Percentiles rank a stretch among this genome's conserved stretches.
phyloP scores from a whole-genome alignment of 2,888 invertebrate species.

The Ormyrus thymus region DNA sequence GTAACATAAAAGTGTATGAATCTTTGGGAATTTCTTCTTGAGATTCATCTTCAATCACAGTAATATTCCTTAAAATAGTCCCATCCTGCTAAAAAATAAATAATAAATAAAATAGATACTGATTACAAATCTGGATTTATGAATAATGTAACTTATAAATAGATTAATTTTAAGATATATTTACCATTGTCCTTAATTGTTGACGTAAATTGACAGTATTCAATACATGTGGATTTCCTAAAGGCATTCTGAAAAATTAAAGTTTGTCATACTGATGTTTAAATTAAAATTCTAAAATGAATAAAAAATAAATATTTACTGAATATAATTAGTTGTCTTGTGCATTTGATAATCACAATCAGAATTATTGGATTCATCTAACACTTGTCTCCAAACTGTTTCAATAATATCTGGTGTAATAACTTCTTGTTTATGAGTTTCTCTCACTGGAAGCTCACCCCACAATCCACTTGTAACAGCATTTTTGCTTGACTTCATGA shows the following conservation, averaged over 20 bases:
- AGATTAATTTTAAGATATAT: constrained; percentile 21
- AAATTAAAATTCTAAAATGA: not conserved
- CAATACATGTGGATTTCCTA: constrained; percentile 70
- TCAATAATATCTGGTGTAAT: constrained; percentile 73
- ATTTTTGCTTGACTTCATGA: constrained; percentile 70
- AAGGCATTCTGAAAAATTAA: constrained; percentile 64
- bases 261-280: constrained; percentile 9
- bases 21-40: constrained; percentile 53
- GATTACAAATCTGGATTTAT: too few species aligned
- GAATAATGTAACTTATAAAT: constrained; percentile 1
- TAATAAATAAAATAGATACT: not conserved
- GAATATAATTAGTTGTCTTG: constrained; percentile 68
- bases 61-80: constrained; percentile 64
- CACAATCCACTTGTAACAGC: constrained; percentile 62
- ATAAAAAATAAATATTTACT: constrained; percentile 61
- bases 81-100: constrained; percentile 67
- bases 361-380: constrained; percentile 68
- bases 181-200: constrained; percentile 70
- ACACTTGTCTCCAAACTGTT: constrained; percentile 73
- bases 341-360: constrained; percentile 70
- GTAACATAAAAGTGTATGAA: constrained; percentile 57
- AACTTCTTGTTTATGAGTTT: constrained; percentile 71
- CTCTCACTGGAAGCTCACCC: constrained; percentile 71
- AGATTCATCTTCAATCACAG: constrained; percentile 62
- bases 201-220: constrained; percentile 71